phyloP scores from a whole-genome alignment of 2,113 vertebrate species.

The Vimba vimba region DNA sequence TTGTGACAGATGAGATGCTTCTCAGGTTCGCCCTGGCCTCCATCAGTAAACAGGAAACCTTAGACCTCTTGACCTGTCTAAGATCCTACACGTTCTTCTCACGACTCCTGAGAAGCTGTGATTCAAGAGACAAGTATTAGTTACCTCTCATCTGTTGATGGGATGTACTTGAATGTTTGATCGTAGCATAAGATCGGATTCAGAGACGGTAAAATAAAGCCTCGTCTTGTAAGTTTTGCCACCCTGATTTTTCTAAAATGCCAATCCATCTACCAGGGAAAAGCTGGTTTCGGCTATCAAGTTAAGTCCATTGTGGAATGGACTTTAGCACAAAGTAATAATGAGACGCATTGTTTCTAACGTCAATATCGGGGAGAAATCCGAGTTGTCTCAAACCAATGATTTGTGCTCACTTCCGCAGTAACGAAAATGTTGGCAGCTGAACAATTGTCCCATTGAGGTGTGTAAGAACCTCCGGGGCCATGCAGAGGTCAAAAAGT shows the following conservation, averaged over 20 bases:
- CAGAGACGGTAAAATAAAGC: neutral
- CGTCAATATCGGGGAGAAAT: constrained; percentile 66
- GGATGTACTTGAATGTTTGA: neutral
- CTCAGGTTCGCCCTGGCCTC: constrained; percentile 66
- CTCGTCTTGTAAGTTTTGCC: constrained; percentile 9
- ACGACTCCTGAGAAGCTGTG: constrained; percentile 18
- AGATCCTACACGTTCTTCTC: constrained; percentile 38
- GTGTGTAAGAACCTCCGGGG: constrained; percentile 69
- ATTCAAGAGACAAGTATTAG: constrained; percentile 25
- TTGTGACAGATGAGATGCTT: constrained; percentile 73
- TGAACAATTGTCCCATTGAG: constrained; percentile 73
- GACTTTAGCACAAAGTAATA: constrained; percentile 45
- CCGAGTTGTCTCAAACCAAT: constrained; percentile 65
- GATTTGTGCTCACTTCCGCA: constrained; percentile 62
- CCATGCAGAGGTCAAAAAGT: constrained; percentile 69
- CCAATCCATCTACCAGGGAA: constrained; percentile 3
- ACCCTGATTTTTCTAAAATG: constrained; percentile 16
- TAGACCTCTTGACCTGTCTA: constrained; percentile 42
- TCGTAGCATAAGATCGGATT: neutral
- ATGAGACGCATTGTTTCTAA: constrained; percentile 59
- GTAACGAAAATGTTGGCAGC: constrained; percentile 65
- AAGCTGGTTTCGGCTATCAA: constrained; percentile 42
- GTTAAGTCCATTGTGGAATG: constrained; percentile 28
- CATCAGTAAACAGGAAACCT: constrained; percentile 67
- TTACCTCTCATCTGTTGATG: constrained; percentile 28